Percentiles rank a stretch among this genome's conserved stretches.
Evolutionary conservation across 2,888 invertebrate genomes (phyloP).

Genomic region (Phlogophora meticulosa): DNA sequence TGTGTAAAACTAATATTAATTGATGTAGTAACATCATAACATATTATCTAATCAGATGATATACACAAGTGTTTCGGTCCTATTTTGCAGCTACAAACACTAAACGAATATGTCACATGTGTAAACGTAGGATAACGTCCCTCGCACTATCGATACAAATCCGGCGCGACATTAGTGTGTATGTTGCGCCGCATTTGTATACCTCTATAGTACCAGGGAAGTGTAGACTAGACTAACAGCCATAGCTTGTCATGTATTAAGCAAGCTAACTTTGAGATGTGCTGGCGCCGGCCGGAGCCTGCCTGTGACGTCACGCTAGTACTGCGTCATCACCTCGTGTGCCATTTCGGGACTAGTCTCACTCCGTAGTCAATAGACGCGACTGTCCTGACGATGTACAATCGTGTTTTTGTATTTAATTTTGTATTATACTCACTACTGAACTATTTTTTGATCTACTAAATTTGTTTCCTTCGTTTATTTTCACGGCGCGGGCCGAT

Average conservation of each 20-base stretch:
- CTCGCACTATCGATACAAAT: slow-evolving; percentile 11
- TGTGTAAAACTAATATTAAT: not conserved
- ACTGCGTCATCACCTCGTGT: not conserved
- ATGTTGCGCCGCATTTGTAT: slow-evolving; percentile 1
- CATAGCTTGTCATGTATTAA: not conserved
- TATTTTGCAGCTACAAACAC: slow-evolving; percentile 39
- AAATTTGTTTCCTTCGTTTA: slow-evolving; percentile 13
- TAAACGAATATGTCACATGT: slow-evolving; percentile 11
- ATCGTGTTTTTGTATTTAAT: slow-evolving; percentile 33
- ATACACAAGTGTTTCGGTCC: not conserved
- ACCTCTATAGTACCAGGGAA: slow-evolving; percentile 15
- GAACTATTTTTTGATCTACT: not conserved
- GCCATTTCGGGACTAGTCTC: slow-evolving; percentile 53
- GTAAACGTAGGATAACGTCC: not conserved
- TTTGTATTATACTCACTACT: slow-evolving; percentile 19
- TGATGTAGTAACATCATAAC: no score
- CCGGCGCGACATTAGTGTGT: not conserved
- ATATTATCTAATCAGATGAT: slow-evolving; percentile 13
- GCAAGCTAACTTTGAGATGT: slow-evolving; percentile 40
- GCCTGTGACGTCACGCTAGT: no score
- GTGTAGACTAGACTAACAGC: slow-evolving; percentile 9
- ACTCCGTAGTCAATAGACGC: slow-evolving; percentile 11
- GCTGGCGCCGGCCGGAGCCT: slow-evolving; percentile 16
- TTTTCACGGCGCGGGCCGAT: not conserved
- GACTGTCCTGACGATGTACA: slow-evolving; percentile 2